Evolutionary conservation across 2,888 invertebrate genomes (phyloP).

Genomic region (Stramonita haemastoma): DNA sequence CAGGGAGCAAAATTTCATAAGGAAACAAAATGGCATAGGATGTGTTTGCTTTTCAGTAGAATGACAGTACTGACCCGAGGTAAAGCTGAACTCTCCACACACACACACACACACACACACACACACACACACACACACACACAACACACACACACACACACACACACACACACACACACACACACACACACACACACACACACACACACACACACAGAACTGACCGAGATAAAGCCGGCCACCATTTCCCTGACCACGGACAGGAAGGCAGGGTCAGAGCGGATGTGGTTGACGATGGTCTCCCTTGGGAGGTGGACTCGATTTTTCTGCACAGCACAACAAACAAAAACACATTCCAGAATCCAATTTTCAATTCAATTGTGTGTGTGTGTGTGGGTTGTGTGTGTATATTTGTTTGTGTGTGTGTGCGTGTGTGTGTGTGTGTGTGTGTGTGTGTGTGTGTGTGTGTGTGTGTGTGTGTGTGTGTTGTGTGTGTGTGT

Average conservation of each 20-base stretch:
- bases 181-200: too few relatives aligned
- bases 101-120: too few relatives aligned
- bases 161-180: too few relatives aligned
- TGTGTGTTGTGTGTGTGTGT: too few relatives aligned
- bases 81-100: too few relatives aligned
- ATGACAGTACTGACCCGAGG: too few relatives aligned
- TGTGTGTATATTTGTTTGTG: background rate
- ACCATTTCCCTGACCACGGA: slow-evolving; percentile 83
- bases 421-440: background rate
- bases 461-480: background rate
- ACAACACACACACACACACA: too few relatives aligned
- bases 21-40: too few relatives aligned
- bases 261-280: slow-evolving; percentile 82
- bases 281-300: slow-evolving; percentile 86
- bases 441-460: background rate
- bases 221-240: slow-evolving; percentile 80
- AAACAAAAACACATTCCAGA: slow-evolving; percentile 27
- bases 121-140: too few relatives aligned
- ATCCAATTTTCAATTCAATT: background rate
- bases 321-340: slow-evolving; percentile 79
- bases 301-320: slow-evolving; percentile 87
- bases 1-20: too few relatives aligned
- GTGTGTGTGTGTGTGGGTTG: background rate
- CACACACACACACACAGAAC: slow-evolving; percentile 12
- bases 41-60: too few relatives aligned